Percentiles rank a stretch among this genome's conserved stretches.
These are phyloP conservation scores for Ormyrus labotus DNA, from an alignment of 2,888 invertebrate species.

Conservation along the genomic window DNA sequence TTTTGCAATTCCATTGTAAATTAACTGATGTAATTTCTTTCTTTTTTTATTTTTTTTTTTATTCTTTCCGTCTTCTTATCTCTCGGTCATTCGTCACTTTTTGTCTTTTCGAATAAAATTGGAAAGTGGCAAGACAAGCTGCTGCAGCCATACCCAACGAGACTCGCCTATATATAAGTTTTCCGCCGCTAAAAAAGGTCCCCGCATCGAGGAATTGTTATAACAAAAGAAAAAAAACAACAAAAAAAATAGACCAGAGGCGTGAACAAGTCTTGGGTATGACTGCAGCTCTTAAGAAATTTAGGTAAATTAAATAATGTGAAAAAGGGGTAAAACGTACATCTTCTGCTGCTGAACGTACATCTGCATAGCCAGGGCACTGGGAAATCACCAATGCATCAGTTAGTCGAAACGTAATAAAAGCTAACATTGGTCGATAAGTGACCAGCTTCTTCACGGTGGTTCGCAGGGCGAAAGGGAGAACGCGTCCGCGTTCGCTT, in stretches of 20 bases:
- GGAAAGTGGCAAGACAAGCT: constrained; percentile 66
- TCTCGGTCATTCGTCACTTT: constrained; percentile 51
- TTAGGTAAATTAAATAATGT: constrained; percentile 72
- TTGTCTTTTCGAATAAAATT: constrained; percentile 61
- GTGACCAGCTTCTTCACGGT: constrained; percentile 48
- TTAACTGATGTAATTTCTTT: constrained; percentile 51
- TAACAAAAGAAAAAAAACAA: constrained; percentile 5
- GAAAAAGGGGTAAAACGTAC: constrained; percentile 82
- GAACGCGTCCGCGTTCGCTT: constrained; percentile 1
- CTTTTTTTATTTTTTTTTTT: constrained; percentile 51
- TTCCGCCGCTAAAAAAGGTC: background rate
- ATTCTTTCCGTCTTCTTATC: constrained; percentile 56
- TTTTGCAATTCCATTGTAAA: constrained; percentile 64
- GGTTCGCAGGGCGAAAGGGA: constrained; percentile 10
- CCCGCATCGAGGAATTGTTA: background rate
- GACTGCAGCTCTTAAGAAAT: constrained; percentile 71
- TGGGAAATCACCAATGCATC: constrained; percentile 81
- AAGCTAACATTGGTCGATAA: constrained; percentile 51
- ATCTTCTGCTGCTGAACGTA: constrained; percentile 94
- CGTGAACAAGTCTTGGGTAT: constrained; percentile 66
- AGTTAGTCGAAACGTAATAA: constrained; percentile 70
- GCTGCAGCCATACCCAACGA: constrained; percentile 74
- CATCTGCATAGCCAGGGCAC: constrained; percentile 98
- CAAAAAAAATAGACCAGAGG: background rate
- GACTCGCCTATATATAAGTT: background rate